These are phyloP conservation scores for Endotricha flammealis DNA, from an alignment of 2,888 invertebrate genomes.

Conservation along the genomic window DNA sequence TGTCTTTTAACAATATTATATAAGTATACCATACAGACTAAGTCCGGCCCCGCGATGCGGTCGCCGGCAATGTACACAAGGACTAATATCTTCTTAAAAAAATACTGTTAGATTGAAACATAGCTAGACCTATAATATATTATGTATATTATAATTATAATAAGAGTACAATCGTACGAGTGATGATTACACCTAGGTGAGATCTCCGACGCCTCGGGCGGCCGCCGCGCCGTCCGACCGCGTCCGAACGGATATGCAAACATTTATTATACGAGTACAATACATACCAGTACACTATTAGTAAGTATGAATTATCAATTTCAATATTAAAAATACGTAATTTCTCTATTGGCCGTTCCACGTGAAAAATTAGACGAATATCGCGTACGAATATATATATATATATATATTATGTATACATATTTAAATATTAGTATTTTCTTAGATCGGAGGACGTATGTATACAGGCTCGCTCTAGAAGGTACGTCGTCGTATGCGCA, in stretches of 20 bases:
- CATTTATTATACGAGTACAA: conserved; percentile 60
- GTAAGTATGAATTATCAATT: conserved; percentile 71
- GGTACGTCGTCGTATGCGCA: conserved; percentile 76
- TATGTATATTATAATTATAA: conserved; percentile 70
- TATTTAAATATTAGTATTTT: conserved; percentile 73
- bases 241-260: conserved; percentile 75
- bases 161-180: conserved; percentile 73
- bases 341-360: conserved; percentile 75
- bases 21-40: conserved; percentile 73
- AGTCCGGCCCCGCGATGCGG: conserved; percentile 58
- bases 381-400: conserved; percentile 74
- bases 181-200: conserved; percentile 75
- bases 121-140: conserved; percentile 72
- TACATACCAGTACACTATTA: conserved; percentile 67
- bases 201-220: conserved; percentile 73
- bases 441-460: conserved; percentile 77
- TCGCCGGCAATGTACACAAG: conserved; percentile 72
- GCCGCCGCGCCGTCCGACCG: conserved; percentile 67
- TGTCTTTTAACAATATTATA: conserved; percentile 72
- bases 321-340: conserved; percentile 78
- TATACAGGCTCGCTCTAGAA: conserved; percentile 77
- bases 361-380: conserved; percentile 73
- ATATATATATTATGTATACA: conserved; percentile 56
- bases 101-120: conserved; percentile 79
- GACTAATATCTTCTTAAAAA: conserved; percentile 79